Base-by-base conservation (phyloP, 2,888 invertebrate genomes). In the Aphodius granarius region DNA sequence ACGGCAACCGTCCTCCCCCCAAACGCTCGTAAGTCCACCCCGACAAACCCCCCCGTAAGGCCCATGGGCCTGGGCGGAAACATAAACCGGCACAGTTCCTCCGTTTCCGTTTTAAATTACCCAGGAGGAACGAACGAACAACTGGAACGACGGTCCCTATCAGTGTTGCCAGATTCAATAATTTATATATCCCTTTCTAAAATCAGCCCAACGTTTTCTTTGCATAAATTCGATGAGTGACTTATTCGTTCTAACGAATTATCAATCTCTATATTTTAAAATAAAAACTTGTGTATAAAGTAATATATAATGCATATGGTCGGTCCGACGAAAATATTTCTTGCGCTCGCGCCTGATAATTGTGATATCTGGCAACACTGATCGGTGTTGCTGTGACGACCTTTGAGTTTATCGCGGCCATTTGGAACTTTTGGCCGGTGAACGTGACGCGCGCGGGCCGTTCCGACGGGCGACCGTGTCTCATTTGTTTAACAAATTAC, bases 401-500 rank as follows among this genome's bases (percentile, higher is more conserved):
- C 43, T 43, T 13, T 13, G 68, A 68, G 68, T 68, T 68, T 68
- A 68, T 68, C 68, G 68, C 68, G 20, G 22, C 21, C 22, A 22
- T 68, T 68, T 68, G 68, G 18, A 68, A 68, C 21, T 68, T 68
- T 68, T 22, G 68, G 68, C 68, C 22, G 20, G 0, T 20, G 9
- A 20, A 68, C n/a, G n/a, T n/a, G n/a, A 68, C 68, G 68, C 21
- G 68, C 20, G n/a, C n/a, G n/a, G n/a, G n/a, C 68, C 21, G 21
- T 21, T 18, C 20, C 19, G 21, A 68, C 68, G 22, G 68, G 68
- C 20, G 68, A 68, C 21, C 22, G 21, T 22, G 68, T 68, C 68
- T 22, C 68, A 68, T 68, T 68, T 68, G 68, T 68, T 68, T 19
- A 68, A 68, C 68, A 68, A 68, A 68, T 68, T 68, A 68, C 68